Percentiles rank a stretch among this genome's conserved stretches.
Evolutionary conservation across 1,140 invertebrate species (phyloP).

Genomic region (Microplitis mediator): DNA sequence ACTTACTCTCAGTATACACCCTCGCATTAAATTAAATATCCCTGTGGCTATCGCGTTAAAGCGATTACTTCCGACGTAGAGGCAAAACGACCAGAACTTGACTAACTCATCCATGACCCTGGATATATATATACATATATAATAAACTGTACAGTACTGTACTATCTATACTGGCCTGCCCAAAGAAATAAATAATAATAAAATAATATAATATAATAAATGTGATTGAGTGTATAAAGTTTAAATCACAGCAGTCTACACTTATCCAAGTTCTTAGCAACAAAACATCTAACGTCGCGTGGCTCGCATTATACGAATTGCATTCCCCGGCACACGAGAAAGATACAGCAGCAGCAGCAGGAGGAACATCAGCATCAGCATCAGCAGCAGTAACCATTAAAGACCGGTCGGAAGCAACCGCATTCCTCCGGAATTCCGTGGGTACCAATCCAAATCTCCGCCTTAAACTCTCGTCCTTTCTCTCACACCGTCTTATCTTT

Average conservation of each 20-base stretch:
- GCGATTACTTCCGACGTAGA: conserved; percentile 53
- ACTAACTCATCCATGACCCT: neutral
- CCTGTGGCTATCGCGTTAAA: conserved; percentile 49
- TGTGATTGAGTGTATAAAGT: neutral
- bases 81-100: neutral
- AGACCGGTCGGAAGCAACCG: conserved; percentile 24
- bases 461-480: conserved; percentile 8
- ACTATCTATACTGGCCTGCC: no score
- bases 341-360: conserved; percentile 4
- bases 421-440: conserved; percentile 31
- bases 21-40: conserved; percentile 33
- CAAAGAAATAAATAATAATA: no score
- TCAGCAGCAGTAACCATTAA: conserved; percentile 25
- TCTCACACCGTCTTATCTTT: neutral
- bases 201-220: no score
- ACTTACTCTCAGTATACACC: neutral
- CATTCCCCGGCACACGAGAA: neutral
- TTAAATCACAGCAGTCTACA: no score
- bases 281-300: conserved; percentile 17
- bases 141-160: neutral
- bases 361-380: conserved; percentile 11
- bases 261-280: neutral
- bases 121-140: neutral
- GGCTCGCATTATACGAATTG: conserved; percentile 25
- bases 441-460: conserved; percentile 29